Percentiles rank a stretch among this genome's conserved stretches.
These are phyloP conservation scores for Sphaeridia pumilis DNA, from an alignment of 2,888 invertebrate species.

Conservation along the genomic window DNA sequence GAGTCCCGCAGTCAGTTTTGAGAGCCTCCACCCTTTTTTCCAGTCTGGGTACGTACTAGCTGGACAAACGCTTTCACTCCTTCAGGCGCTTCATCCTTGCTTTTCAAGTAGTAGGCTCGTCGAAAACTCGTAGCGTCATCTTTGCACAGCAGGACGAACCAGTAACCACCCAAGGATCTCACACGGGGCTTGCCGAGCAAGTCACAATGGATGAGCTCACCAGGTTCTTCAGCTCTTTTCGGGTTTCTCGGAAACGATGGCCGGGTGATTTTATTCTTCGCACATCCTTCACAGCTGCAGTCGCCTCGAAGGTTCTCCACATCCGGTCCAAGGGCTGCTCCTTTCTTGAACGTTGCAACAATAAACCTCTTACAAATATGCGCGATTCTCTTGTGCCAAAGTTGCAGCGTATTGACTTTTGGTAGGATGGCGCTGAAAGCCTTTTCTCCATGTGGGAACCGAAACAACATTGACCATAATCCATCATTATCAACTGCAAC, in stretches of 20 bases:
- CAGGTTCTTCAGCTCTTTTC: neutral
- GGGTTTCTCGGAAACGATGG: neutral
- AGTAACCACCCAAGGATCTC: neutral
- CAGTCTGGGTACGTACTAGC: conserved; percentile 1
- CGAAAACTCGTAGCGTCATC: conserved; percentile 5
- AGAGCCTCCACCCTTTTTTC: conserved; percentile 17
- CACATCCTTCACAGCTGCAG: neutral
- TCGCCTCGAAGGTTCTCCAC: neutral
- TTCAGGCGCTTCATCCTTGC: neutral
- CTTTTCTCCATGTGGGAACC: neutral
- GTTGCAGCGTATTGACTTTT: neutral
- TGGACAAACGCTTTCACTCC: neutral
- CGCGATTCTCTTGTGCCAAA: neutral
- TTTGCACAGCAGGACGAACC: neutral
- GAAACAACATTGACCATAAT: too few relatives aligned
- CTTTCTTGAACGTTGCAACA: neutral
- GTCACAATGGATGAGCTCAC: conserved; percentile 1
- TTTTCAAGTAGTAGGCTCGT: neutral
- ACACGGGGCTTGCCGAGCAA: neutral
- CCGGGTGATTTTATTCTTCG: neutral
- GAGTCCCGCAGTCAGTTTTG: conserved; percentile 32
- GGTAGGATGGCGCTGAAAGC: too few relatives aligned
- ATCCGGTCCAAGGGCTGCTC: neutral
- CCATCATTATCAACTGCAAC: too few relatives aligned
- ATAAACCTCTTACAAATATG: neutral